phyloP scores from a whole-genome alignment of 2,888 invertebrate genomes.

The Melanostoma scalare region DNA sequence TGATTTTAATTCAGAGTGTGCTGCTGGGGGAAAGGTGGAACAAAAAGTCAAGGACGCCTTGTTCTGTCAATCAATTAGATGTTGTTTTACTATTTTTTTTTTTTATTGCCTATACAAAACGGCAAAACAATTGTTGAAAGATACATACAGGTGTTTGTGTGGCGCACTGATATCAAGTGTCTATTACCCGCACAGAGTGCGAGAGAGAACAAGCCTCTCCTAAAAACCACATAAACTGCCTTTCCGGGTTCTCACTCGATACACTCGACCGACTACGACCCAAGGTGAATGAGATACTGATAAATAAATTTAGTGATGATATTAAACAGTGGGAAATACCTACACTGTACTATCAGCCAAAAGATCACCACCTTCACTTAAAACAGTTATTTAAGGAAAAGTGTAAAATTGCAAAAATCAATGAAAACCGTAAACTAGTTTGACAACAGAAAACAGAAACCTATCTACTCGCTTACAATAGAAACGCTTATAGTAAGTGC shows the following conservation, averaged over 20 bases:
- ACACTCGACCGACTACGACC: slow-evolving; percentile 34
- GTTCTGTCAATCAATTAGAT: slow-evolving; percentile 60
- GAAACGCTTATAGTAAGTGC: slow-evolving; percentile 10
- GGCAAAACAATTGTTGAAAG: slow-evolving; percentile 19
- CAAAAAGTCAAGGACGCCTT: slow-evolving; percentile 68
- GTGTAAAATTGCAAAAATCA: background rate
- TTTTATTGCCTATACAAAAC: slow-evolving; percentile 11
- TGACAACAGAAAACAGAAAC: slow-evolving; percentile 39
- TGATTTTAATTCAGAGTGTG: background rate
- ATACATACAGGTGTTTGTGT: slow-evolving; percentile 51
- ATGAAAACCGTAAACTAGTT: slow-evolving; percentile 35
- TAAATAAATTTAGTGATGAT: slow-evolving; percentile 2
- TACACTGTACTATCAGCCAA: background rate
- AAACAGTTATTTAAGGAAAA: slow-evolving; percentile 43
- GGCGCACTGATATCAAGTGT: slow-evolving; percentile 8
- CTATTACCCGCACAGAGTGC: slow-evolving; percentile 28
- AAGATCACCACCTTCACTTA: slow-evolving; percentile 9
- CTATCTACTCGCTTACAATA: slow-evolving; percentile 23
- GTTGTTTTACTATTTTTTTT: slow-evolving; percentile 10
- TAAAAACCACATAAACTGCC: slow-evolving; percentile 12
- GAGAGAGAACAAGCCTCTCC: slow-evolving; percentile 5
- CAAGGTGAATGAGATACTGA: slow-evolving; percentile 48
- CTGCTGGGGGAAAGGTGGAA: background rate
- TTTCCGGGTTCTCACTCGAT: slow-evolving; percentile 54
- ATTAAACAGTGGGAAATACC: background rate